Base-by-base conservation (phyloP, 2,113 vertebrate genomes). In the Microcebus murinus region DNA sequence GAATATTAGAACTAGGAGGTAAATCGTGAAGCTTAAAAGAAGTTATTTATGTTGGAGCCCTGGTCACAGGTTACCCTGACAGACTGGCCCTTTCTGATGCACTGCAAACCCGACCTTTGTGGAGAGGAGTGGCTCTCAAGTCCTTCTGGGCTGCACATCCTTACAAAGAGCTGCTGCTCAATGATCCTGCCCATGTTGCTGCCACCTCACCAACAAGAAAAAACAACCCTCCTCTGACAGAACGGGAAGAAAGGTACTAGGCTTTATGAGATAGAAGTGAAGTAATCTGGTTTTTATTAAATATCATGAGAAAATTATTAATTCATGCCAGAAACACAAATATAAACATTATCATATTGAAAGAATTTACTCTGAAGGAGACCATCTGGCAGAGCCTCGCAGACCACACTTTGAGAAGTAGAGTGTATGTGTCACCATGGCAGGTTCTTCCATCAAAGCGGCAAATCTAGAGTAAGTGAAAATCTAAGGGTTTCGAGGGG, bases 301-400 rank as follows among this genome's bases (percentile, higher is more conserved):
- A 81, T 67, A 90, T 55, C 87, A 88, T 59, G 85, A 83, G 85
- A 95, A 96, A 97, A 85, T 81, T 73, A 97, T 94, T 95, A 95
- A 94, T 92, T 86, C 88, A 83, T 83, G 61, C 81, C 92, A 96
- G 95, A 97, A 93, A 92, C 81, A 96, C 91, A 97, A 97, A 92
- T 82, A 63, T 85, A 95, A 97, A 94, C 82, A 90, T 85, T 80
- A 68, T 95, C 95, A 79, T 86, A 85, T 89, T 95, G 95, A 79
- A 95, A 48, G 39, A 88, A 34, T 90, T 92, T 87, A 61, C 79
- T 82, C 94, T 96, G 92, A 93, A 88, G 82, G 71, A 81, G 92
- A 70, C 96, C 96, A 91, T 94, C 97, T 97, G 96, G 96, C 87
- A n/a, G 39, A 76, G 48, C 68, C 36, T 18, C 5, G 2, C 71